Evolutionary conservation across 2,888 invertebrate species (phyloP).

Genomic region (Keiferia lycopersicella): DNA sequence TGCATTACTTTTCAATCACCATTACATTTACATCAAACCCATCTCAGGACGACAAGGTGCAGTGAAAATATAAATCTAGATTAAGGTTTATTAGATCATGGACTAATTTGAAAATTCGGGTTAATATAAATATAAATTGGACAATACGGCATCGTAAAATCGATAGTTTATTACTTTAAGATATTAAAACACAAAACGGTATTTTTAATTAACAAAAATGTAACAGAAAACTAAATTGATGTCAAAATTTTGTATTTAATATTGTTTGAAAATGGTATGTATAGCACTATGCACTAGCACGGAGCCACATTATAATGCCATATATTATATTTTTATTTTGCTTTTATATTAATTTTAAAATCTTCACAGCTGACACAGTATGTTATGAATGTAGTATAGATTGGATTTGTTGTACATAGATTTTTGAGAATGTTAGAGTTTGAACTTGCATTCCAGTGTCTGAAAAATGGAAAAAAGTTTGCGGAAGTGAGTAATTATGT

Average conservation of each 20-base stretch:
- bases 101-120: neutral
- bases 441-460: conserved; percentile 78
- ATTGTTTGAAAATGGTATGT: neutral
- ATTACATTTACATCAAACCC: neutral
- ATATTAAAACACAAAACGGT: neutral
- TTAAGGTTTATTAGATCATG: neutral
- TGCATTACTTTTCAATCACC: neutral
- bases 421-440: conserved; percentile 72
- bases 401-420: conserved; percentile 40
- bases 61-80: neutral
- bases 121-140: neutral
- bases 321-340: conserved; percentile 17
- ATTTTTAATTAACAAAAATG: neutral
- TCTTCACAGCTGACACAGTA: conserved; percentile 29
- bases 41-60: conserved; percentile 6
- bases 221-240: neutral
- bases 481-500: conserved; percentile 77
- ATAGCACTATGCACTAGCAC: conserved; percentile 6
- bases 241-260: conserved; percentile 1
- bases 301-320: conserved; percentile 2
- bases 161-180: neutral
- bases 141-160: neutral
- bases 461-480: conserved; percentile 79
- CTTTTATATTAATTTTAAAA: conserved; percentile 27
- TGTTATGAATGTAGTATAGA: conserved; percentile 27